Conservation (phyloP, 2,113 vertebrate species). For the Myotis brandtii region DNA sequence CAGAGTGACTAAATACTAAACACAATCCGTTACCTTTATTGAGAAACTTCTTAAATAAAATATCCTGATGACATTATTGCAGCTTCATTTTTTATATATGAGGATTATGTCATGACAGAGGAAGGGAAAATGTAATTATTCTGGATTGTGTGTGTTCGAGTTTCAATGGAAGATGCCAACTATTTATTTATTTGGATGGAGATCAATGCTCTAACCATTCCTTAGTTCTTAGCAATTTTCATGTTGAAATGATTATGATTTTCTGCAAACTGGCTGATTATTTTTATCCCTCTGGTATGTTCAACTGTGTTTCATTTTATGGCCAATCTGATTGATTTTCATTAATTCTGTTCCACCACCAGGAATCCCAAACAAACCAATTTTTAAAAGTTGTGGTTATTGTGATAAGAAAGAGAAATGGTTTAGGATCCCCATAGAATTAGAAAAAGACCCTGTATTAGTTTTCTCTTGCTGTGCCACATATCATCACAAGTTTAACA, state of each 20-base stretch:
- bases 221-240: background rate
- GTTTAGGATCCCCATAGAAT: background rate
- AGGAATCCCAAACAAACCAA: background rate
- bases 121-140: background rate
- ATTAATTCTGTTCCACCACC: background rate
- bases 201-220: background rate
- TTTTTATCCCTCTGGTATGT: background rate
- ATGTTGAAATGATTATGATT: background rate
- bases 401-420: background rate
- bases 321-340: background rate
- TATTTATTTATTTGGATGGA: background rate
- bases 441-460: background rate
- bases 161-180: background rate
- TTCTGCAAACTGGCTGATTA: background rate
- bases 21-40: background rate
- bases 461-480: background rate
- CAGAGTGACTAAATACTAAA: background rate
- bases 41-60: background rate
- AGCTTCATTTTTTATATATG: background rate
- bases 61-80: background rate
- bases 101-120: background rate
- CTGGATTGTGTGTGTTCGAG: background rate
- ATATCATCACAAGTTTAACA: background rate
- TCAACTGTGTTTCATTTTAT: constrained; percentile 40
- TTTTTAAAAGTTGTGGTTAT: background rate